phyloP scores from a whole-genome alignment of 2,113 vertebrate genomes.

The Hippocampus comes region DNA sequence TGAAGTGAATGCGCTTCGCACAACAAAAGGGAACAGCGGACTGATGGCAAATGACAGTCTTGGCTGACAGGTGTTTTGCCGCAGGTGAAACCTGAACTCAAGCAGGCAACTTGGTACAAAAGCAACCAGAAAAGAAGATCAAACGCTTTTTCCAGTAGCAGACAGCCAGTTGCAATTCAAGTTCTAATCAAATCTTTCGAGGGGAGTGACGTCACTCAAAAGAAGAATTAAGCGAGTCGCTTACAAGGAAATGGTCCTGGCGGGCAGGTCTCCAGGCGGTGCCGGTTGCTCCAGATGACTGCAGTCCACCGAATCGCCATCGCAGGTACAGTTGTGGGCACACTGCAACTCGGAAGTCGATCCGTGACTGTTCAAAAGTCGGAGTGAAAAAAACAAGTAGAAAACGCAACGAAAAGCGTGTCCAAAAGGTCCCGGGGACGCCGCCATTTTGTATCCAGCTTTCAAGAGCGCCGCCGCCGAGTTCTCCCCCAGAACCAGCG shows the following conservation, averaged over 20 bases:
- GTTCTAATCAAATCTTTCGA: neutral
- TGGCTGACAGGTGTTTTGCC: neutral
- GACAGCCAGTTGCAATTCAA: slow-evolving; percentile 17
- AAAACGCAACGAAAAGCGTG: slow-evolving; percentile 58
- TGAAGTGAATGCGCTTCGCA: neutral
- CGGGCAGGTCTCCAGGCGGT: slow-evolving; percentile 78
- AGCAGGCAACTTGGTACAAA: slow-evolving; percentile 10
- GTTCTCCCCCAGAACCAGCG: slow-evolving; percentile 58
- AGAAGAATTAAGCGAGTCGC: slow-evolving; percentile 54
- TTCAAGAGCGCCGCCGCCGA: slow-evolving; percentile 63
- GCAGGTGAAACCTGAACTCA: neutral
- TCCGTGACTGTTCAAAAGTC: slow-evolving; percentile 44
- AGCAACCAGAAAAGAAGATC: slow-evolving; percentile 1
- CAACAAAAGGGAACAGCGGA: neutral
- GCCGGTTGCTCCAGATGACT: slow-evolving; percentile 73
- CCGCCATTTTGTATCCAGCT: slow-evolving; percentile 92
- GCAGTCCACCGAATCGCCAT: slow-evolving; percentile 78
- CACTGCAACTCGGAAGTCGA: slow-evolving; percentile 64
- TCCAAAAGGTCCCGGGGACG: slow-evolving; percentile 73
- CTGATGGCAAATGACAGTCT: neutral
- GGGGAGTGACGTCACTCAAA: neutral
- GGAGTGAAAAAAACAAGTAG: slow-evolving; percentile 62
- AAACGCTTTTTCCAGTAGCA: neutral
- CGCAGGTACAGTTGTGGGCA: slow-evolving; percentile 79
- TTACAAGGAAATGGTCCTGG: slow-evolving; percentile 86